Base-by-base conservation (phyloP, 2,888 invertebrate genomes). In the Hipparchia semele region DNA sequence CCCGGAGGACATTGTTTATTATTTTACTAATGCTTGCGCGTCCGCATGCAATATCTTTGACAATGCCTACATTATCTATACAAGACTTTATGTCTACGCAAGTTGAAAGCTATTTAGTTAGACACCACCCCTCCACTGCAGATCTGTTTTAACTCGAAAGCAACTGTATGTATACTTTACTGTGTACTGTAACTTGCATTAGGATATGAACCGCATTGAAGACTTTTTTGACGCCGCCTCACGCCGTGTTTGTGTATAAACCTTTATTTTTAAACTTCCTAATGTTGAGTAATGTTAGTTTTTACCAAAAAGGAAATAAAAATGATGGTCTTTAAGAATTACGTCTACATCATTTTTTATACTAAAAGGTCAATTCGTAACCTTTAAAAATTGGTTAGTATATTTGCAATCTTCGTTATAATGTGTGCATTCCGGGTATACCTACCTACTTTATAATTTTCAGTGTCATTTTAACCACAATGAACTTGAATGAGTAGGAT, bases 271-370 rank as follows among this genome's bases (percentile, higher is more conserved):
- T 10, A 39, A 4, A 51, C 64, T 64, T 64, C 51, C 64, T 64
- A 49, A 60, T 46, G 5, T 62, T 62, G 13, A 9, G 46, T 46
- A 46, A 62, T 7, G 46, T 46, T 46, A 7, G 59, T 60, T 46
- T 13, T 62, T 46, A 46, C 3, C 46, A 46, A 62, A 61, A 61
- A 46, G n/a, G 61, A 45, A 46, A 61, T 61, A 61, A 61, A 62
- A 49, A 8, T 46, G n/a, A 46, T 46, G 13, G 39, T 13, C 6
- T 62, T 49, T 49, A 45, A 12, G 45, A 61, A 61, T 8, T 23
- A 23, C 33, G 8, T 60, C 8, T 60, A 9, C 12, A 7, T 62
- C 13, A 7, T 13, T 7, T 62, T 46, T 8, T n/a, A 9, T n/a
- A 1, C 8, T n/a, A 9, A 13, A 8, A 62, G 62, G 62, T 62